These are phyloP conservation scores for Podarcis siculus DNA, from an alignment of 2,797 vertebrate genomes.

Conservation along the genomic window DNA sequence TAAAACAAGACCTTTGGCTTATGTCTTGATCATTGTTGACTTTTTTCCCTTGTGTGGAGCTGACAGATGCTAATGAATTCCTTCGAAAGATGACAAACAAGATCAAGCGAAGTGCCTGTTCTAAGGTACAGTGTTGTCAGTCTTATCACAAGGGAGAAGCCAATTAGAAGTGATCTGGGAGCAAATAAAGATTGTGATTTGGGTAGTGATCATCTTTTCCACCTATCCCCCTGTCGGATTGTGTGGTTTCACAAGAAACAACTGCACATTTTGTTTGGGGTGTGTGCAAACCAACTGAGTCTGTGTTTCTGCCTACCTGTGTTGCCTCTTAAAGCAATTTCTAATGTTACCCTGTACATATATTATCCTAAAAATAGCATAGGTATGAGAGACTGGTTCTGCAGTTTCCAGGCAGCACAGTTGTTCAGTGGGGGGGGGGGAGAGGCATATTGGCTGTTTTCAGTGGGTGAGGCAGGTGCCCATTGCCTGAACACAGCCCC, in stretches of 20 bases:
- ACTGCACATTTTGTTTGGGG: not conserved
- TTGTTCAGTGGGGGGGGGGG: no score
- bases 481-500: no score
- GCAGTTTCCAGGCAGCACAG: no score
- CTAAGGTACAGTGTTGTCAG: conserved; percentile 22
- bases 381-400: no score
- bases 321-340: not conserved
- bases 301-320: not conserved
- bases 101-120: conserved; percentile 59
- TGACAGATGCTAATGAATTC: conserved; percentile 81
- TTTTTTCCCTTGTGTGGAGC: conserved; percentile 58
- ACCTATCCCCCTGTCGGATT: not conserved
- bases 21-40: conserved; percentile 74
- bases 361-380: not conserved
- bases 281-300: not conserved
- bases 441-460: no score
- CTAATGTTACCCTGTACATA: not conserved
- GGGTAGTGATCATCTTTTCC: not conserved
- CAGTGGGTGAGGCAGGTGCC: no score
- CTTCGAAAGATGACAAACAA: conserved; percentile 74
- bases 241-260: not conserved
- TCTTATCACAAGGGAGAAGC: conserved; percentile 23
- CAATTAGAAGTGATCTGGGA: conserved; percentile 38
- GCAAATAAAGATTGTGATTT: conserved; percentile 7
- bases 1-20: conserved; percentile 79